Evolutionary conservation across 2,113 vertebrate genomes (phyloP), one percentile per base, ranked within the genome.

Genomic region (Muscicapa adusta): DNA sequence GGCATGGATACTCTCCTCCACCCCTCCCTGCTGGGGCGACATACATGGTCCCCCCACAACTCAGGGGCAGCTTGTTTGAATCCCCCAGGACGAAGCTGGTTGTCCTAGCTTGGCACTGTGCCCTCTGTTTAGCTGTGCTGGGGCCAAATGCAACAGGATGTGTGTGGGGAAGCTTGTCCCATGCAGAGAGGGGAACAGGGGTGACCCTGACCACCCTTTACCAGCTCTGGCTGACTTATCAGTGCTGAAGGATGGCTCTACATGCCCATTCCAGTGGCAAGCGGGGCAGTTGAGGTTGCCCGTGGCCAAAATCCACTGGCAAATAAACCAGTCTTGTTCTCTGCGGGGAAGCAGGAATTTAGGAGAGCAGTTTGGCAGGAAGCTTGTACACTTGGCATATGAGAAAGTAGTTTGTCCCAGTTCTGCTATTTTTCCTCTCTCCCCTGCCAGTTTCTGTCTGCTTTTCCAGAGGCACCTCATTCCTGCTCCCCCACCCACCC

Each of bases 231-330:
- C 53, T 8, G 7, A 54, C 61, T 43, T 45, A 2, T 4, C 0
- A 0, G 48, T 0, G 0, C 92, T 80, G 31, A n/a, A 43, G 42
- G 45, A 23, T 1, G 5, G 67, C 60, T 68, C 50, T 60, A 8
- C 18, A 40, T 2, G 10, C 61, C 57, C 1, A 1, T 51, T 74
- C 24, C 53, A 47, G 43, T 1, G 1, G 51, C 4, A 5, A 81
- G 57, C 1, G 0, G 66, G 22, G 53, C 1, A 5, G 20, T 3
- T 70, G 47, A 75, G 65, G 51, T 84, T 0, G 3, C 74, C 61
- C 0, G 0, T 51, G 66, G 77, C 84, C 65, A 67, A 48, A 96
- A 82, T 45, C 58, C 45, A 26, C 75, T 87, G 76, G 66, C 73
- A 78, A 68, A 71, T 63, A 81, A 51, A 83, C 24, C 51, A 40